Evolutionary conservation across 2,797 vertebrate genomes (phyloP).

Genomic region (Scleropages formosus): DNA sequence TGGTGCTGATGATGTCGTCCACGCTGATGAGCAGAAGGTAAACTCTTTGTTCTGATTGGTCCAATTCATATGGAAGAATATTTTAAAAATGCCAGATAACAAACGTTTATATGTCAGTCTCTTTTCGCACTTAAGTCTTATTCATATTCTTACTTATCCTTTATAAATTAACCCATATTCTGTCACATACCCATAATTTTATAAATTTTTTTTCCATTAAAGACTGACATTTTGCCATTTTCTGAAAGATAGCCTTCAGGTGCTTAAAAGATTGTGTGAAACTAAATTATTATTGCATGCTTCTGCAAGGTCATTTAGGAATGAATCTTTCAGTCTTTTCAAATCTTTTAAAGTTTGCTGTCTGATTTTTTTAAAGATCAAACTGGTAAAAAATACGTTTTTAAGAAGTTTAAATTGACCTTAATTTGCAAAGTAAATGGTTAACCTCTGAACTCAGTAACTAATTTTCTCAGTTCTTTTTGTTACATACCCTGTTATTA

Average conservation of each 20-base stretch:
- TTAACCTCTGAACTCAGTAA: conserved; percentile 26
- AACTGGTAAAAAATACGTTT: conserved; percentile 8
- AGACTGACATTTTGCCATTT: conserved; percentile 25
- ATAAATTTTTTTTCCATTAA: conserved; percentile 26
- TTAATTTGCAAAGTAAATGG: conserved; percentile 29
- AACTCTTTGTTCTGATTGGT: conserved; percentile 81
- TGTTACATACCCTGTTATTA: conserved; percentile 13
- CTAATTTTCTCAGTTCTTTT: conserved; percentile 25
- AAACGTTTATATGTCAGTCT: conserved; percentile 24
- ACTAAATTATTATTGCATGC: background rate
- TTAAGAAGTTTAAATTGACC: conserved; percentile 26
- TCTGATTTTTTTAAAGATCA: conserved; percentile 19
- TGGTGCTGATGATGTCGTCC: conserved; percentile 99
- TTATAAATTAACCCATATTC: conserved; percentile 26
- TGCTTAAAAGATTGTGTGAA: background rate
- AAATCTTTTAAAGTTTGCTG: conserved; percentile 15
- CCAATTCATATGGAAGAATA: conserved; percentile 53
- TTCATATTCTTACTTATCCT: conserved; percentile 28
- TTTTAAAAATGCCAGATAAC: conserved; percentile 27
- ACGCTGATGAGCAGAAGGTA: conserved; percentile 98
- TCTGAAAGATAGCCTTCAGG: conserved; percentile 6
- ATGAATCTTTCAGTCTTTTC: background rate
- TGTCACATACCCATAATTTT: too few relatives aligned
- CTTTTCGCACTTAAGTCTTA: conserved; percentile 13
- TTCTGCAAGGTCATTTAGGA: conserved; percentile 10